Conservation (phyloP, 2,888 invertebrate species). For the Drosophila aldrichi region DNA sequence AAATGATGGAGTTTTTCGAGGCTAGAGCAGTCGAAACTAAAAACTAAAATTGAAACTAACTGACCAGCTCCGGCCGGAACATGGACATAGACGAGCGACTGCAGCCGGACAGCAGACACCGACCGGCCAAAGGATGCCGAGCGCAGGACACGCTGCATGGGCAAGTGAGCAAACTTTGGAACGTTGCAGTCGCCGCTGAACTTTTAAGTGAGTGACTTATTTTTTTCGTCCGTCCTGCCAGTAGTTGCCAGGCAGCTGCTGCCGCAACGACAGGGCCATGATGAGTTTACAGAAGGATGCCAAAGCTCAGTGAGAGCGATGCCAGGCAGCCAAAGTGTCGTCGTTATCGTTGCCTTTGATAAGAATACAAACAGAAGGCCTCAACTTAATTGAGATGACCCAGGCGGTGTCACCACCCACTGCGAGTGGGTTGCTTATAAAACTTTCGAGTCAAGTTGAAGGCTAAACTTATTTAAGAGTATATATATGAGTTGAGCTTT, state of each 20-base stretch:
- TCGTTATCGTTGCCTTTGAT: slow-evolving; percentile 67
- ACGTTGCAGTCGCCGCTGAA: slow-evolving; percentile 69
- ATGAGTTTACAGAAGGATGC: slow-evolving; percentile 47
- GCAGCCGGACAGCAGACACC: slow-evolving; percentile 15
- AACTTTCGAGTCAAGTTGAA: not conserved
- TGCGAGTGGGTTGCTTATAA: slow-evolving; percentile 26
- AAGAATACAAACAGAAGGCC: slow-evolving; percentile 62
- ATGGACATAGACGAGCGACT: slow-evolving; percentile 22
- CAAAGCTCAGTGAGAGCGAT: slow-evolving; percentile 40
- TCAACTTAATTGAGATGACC: slow-evolving; percentile 62
- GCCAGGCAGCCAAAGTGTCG: slow-evolving; percentile 62
- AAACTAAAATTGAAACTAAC: slow-evolving; percentile 79
- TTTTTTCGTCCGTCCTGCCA: slow-evolving; percentile 47
- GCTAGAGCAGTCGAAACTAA: slow-evolving; percentile 28
- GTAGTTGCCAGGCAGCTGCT: slow-evolving; percentile 44
- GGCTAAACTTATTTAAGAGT: not conserved
- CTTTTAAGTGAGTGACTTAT: slow-evolving; percentile 81
- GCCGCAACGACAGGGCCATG: slow-evolving; percentile 43
- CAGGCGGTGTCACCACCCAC: not conserved
- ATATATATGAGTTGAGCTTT: not conserved
- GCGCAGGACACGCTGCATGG: slow-evolving; percentile 41
- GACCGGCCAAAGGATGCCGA: slow-evolving; percentile 11
- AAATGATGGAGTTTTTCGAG: not conserved
- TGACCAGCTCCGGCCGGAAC: slow-evolving; percentile 60
- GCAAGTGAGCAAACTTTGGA: slow-evolving; percentile 69